Percentiles rank a stretch among this genome's conserved stretches.
Evolutionary conservation across 2,888 invertebrate genomes (phyloP).

Genomic region (Aphodius granarius): DNA sequence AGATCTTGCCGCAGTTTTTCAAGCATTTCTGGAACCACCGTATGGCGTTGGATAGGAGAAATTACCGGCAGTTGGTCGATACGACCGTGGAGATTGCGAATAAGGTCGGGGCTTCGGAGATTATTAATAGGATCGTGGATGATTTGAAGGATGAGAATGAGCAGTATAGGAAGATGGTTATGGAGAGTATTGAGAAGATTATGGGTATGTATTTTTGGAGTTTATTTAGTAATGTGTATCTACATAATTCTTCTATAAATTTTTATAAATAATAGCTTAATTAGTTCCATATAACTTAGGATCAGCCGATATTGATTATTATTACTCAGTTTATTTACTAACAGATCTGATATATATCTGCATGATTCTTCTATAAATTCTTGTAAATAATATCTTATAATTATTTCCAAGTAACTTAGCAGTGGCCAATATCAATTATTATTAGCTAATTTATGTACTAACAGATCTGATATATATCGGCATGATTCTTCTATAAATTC

Average conservation of each 20-base stretch:
- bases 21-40: constrained; percentile 99
- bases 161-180: constrained; percentile 99
- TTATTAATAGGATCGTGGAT: constrained; percentile 97
- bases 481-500: too few species aligned
- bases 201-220: constrained; percentile 66
- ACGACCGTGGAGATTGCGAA: constrained; percentile 99
- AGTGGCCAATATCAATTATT: too few species aligned
- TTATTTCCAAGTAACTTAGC: too few species aligned
- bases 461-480: too few species aligned
- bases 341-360: too few species aligned
- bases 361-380: too few species aligned
- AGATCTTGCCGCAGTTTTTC: constrained; percentile 97
- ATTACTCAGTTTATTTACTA: too few species aligned
- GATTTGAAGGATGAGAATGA: constrained; percentile 99
- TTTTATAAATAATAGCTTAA: not conserved
- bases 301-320: constrained; percentile 97
- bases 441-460: too few species aligned
- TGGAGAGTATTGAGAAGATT: constrained; percentile 99
- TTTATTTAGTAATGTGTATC: not conserved
- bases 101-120: constrained; percentile 99
- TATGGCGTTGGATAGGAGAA: constrained; percentile 97
- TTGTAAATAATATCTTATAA: too few species aligned
- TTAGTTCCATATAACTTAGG: constrained; percentile 85
- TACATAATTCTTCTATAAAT: not conserved
- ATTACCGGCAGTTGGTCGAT: constrained; percentile 97